These are phyloP conservation scores for Drosophila planitibia DNA, from an alignment of 2,888 invertebrate genomes.

Conservation along the genomic window DNA sequence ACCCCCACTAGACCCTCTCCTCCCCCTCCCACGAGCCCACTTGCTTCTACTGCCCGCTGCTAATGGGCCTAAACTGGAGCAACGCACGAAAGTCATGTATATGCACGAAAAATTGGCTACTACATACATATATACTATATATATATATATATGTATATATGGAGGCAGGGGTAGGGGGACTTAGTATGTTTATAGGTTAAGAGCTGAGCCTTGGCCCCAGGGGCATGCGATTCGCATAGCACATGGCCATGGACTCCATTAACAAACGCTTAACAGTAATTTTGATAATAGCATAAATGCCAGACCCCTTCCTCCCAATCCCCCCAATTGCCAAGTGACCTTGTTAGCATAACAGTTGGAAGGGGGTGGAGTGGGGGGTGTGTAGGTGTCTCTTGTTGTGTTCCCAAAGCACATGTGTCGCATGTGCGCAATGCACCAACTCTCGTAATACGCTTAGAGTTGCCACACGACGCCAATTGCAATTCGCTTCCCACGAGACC, in stretches of 20 bases:
- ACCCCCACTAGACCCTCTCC: constrained; percentile 12
- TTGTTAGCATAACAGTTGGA: constrained; percentile 51
- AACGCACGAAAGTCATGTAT: constrained; percentile 80
- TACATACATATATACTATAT: not conserved
- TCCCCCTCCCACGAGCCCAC: not conserved
- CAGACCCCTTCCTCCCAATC: not conserved
- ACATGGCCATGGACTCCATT: constrained; percentile 60
- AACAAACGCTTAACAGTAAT: constrained; percentile 67
- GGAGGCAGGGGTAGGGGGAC: not conserved
- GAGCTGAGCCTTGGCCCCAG: constrained; percentile 77
- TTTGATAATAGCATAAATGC: constrained; percentile 75
- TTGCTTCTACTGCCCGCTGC: constrained; percentile 28
- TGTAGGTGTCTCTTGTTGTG: constrained; percentile 12
- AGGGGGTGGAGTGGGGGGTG: not conserved
- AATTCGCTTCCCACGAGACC: constrained; percentile 65
- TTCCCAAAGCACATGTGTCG: constrained; percentile 29
- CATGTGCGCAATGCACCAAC: constrained; percentile 8
- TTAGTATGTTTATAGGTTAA: constrained; percentile 78
- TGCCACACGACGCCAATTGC: constrained; percentile 55
- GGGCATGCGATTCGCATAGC: constrained; percentile 53
- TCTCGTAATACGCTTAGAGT: constrained; percentile 44
- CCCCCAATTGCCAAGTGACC: constrained; percentile 63
- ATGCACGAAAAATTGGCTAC: constrained; percentile 70
- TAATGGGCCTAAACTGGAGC: constrained; percentile 76
- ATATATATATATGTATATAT: not conserved